phyloP scores from a whole-genome alignment of 2,888 invertebrate species.

The Ormyrus pomaceus region DNA sequence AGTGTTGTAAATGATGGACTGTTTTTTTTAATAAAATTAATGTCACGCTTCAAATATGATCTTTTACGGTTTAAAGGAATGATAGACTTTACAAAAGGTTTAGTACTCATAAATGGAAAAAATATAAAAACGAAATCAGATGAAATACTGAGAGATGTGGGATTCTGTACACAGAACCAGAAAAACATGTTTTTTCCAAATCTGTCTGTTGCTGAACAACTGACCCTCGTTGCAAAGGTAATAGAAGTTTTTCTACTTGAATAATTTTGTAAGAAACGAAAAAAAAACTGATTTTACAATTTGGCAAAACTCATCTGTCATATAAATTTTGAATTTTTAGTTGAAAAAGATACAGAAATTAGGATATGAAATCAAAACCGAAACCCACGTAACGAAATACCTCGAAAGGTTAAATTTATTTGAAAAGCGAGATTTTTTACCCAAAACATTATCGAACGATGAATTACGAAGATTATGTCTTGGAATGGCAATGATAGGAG shows the following conservation, averaged over 20 bases:
- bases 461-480: slow-evolving; percentile 92
- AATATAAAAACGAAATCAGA: slow-evolving; percentile 82
- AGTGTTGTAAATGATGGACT: no score
- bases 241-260: slow-evolving; percentile 53
- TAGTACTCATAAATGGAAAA: slow-evolving; percentile 82
- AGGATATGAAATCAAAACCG: slow-evolving; percentile 74
- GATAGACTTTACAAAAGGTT: slow-evolving; percentile 82
- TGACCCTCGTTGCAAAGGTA: slow-evolving; percentile 88
- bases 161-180: slow-evolving; percentile 87
- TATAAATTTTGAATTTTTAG: slow-evolving; percentile 72
- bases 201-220: slow-evolving; percentile 88
- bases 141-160: slow-evolving; percentile 83
- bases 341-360: slow-evolving; percentile 78
- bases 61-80: slow-evolving; percentile 72
- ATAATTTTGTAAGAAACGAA: background rate
- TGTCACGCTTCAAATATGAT: no score
- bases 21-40: no score
- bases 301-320: no score
- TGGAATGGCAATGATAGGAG: slow-evolving; percentile 88
- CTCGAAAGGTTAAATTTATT: slow-evolving; percentile 81
- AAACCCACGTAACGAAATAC: slow-evolving; percentile 76
- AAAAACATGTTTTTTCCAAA: slow-evolving; percentile 89
- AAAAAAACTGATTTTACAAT: no score
- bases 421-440: slow-evolving; percentile 80
- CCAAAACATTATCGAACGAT: slow-evolving; percentile 87